Conservation (phyloP, 2,113 vertebrate genomes). For the Myotis davidii region DNA sequence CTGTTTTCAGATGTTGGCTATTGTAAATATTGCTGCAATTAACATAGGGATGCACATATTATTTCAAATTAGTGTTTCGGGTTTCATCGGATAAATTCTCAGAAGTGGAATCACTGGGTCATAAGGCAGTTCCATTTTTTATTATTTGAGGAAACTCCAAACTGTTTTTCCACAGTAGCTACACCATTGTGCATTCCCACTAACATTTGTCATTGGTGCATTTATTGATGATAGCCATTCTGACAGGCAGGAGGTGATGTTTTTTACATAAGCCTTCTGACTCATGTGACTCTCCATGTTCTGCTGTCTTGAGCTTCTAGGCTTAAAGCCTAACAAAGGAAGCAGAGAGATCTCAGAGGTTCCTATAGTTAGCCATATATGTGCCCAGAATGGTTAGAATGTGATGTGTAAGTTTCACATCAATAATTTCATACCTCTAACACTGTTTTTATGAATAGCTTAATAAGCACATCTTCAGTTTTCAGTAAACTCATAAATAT, state of each 20-base stretch:
- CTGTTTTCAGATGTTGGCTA: not conserved
- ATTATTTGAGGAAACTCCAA: not conserved
- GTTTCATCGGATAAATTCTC: not conserved
- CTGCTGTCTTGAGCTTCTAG: not conserved
- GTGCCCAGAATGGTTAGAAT: conserved; percentile 61
- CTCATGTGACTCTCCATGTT: not conserved
- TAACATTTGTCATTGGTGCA: not conserved
- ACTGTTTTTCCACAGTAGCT: not conserved
- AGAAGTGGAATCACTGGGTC: not conserved
- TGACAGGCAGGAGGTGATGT: not conserved
- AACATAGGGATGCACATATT: not conserved
- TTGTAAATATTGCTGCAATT: not conserved
- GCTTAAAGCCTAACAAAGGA: not conserved
- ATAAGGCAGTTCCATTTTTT: not conserved
- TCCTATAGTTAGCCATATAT: conserved; percentile 59
- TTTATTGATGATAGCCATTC: not conserved
- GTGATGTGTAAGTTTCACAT: conserved; percentile 55
- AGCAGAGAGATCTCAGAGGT: conserved; percentile 43
- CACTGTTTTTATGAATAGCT: conserved; percentile 57
- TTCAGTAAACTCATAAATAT: conserved; percentile 80
- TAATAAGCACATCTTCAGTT: conserved; percentile 60
- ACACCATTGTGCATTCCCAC: not conserved
- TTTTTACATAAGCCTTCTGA: not conserved
- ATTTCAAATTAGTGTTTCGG: not conserved
- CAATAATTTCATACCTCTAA: conserved; percentile 71